Base-by-base conservation (phyloP, 1,140 invertebrate species). In the Chlorops oryzae region DNA sequence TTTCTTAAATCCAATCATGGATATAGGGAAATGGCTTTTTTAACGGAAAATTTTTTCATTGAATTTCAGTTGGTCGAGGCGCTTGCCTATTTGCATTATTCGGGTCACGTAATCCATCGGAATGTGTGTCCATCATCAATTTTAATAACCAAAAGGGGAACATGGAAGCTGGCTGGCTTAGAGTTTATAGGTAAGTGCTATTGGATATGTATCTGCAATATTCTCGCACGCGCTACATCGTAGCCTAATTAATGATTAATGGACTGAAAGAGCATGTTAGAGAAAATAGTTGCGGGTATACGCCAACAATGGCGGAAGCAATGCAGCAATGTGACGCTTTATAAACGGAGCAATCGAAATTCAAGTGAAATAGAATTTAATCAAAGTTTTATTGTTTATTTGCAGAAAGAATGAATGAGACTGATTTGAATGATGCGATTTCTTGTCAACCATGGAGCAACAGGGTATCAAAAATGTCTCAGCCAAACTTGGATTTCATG, bases 131-230 rank as follows among this genome's bases (percentile, higher is more conserved):
- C 96, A 4, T 84, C 85, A 52, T 92, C 88, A 55, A 88, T 98
- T 54, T 80, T 98, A 39, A 86, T 98, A 42, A 97, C 90, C n/a
- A 92, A 89, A 63, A 83, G 84, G 39, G 93, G 93, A 27, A 93
- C 90, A 7, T 98, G 96, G 96, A 98, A 98, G 73, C 78, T 98
- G 20, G 87, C 87, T 12, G 93, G 95, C 3, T 81, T 98, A 35
- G 95, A 98, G 65, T 98, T 98, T 76, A 83, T 85, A 58, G 88
- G 88, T 91, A 73, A 79, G 78, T 77, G 17, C 7, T 24, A 20
- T 28, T 17, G 27, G 9, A 22, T 27, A 21, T n/a, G n/a, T n/a
- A n/a, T n/a, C n/a, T n/a, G n/a, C n/a, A n/a, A n/a, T n/a, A n/a
- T n/a, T n/a, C n/a, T n/a, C n/a, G n/a, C n/a, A n/a, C n/a, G n/a